Evolutionary conservation across 2,797 vertebrate species (phyloP).

Genomic region (Gymnothorax javanicus): DNA sequence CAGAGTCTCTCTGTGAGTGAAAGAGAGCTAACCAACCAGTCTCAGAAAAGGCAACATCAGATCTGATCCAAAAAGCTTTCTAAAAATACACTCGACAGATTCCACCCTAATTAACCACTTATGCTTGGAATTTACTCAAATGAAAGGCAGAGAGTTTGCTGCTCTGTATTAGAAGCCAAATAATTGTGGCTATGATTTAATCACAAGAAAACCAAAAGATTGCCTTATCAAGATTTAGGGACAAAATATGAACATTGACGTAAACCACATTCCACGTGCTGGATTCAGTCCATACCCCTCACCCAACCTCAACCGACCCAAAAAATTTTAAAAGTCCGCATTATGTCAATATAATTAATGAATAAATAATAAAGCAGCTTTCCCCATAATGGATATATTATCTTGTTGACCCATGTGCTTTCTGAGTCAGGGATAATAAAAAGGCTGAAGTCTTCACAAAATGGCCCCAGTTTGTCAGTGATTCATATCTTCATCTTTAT

Average conservation of each 20-base stretch:
- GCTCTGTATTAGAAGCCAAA: slow-evolving; percentile 37
- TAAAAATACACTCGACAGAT: slow-evolving; percentile 28
- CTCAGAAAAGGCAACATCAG: slow-evolving; percentile 30
- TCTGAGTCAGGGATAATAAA: slow-evolving; percentile 1
- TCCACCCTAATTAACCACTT: slow-evolving; percentile 29
- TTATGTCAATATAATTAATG: slow-evolving; percentile 40
- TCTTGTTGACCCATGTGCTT: background rate
- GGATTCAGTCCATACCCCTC: background rate
- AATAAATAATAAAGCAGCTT: slow-evolving; percentile 38
- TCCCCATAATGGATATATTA: background rate
- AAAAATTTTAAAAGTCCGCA: slow-evolving; percentile 18
- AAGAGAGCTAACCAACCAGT: slow-evolving; percentile 4
- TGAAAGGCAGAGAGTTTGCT: slow-evolving; percentile 32
- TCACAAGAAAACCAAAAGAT: slow-evolving; percentile 43
- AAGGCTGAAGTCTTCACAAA: slow-evolving; percentile 29
- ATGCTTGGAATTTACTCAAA: slow-evolving; percentile 31
- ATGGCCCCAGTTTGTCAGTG: slow-evolving; percentile 41
- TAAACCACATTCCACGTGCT: slow-evolving; percentile 39
- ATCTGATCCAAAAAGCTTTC: slow-evolving; percentile 24
- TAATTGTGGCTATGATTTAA: slow-evolving; percentile 37
- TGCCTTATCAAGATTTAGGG: slow-evolving; percentile 40
- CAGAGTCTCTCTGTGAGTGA: background rate
- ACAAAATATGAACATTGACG: slow-evolving; percentile 59
- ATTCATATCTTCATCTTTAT: slow-evolving; percentile 55
- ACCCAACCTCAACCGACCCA: slow-evolving; percentile 26